phyloP scores from a whole-genome alignment of 2,888 invertebrate genomes.

The Oscheius sp. region DNA sequence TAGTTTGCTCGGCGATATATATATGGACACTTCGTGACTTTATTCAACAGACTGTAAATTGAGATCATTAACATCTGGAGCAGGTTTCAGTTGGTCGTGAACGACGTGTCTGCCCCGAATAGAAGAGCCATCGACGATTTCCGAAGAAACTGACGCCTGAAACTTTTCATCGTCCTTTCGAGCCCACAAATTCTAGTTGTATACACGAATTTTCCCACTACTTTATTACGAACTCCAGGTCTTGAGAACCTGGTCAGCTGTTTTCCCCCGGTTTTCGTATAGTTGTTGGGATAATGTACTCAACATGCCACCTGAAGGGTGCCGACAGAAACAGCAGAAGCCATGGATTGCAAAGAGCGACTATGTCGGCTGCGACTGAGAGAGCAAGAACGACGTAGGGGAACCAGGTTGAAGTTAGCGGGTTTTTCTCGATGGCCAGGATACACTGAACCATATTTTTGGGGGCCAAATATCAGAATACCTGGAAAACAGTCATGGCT shows the following conservation, averaged over 20 bases:
- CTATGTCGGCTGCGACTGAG: constrained; percentile 47
- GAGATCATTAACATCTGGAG: background rate
- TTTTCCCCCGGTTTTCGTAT: background rate
- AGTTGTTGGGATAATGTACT: constrained; percentile 12
- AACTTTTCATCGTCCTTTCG: background rate
- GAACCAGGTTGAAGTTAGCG: constrained; percentile 39
- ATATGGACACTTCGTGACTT: no score
- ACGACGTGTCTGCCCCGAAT: constrained; percentile 30
- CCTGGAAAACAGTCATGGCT: constrained; percentile 52
- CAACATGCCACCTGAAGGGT: constrained; percentile 40
- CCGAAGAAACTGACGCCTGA: constrained; percentile 32
- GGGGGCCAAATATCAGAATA: background rate
- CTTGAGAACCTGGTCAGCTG: no score
- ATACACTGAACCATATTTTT: constrained; percentile 43
- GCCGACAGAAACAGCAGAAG: constrained; percentile 48
- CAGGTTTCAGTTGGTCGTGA: constrained; percentile 26
- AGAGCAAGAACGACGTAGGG: constrained; percentile 40
- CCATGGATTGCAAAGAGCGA: constrained; percentile 55
- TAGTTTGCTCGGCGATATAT: no score
- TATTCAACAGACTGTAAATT: no score
- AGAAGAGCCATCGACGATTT: constrained; percentile 27
- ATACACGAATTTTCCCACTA: background rate
- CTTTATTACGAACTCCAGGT: background rate
- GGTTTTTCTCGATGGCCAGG: constrained; percentile 45
- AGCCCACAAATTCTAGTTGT: background rate